Conservation (phyloP, 2,113 vertebrate species). For the Pristiophorus japonicus region DNA sequence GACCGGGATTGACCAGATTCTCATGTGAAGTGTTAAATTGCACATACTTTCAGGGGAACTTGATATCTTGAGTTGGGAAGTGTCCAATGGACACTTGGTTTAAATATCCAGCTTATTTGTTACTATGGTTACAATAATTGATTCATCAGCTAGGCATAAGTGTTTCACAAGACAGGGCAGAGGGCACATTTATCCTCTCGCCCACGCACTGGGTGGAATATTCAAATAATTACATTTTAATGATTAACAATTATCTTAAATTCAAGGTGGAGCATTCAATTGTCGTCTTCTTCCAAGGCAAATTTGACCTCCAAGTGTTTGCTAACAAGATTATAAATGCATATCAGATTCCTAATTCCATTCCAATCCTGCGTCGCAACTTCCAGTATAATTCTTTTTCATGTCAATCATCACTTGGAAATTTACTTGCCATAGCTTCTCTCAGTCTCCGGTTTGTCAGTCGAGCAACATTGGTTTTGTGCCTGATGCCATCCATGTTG, state of each 20-base stretch:
- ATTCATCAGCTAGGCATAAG: not conserved
- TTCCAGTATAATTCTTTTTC: not conserved
- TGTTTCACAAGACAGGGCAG: not conserved
- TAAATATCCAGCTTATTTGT: not conserved
- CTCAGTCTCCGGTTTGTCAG: not conserved
- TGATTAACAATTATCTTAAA: not conserved
- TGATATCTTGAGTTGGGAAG: not conserved
- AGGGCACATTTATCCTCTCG: not conserved
- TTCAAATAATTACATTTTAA: not conserved
- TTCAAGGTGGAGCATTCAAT: not conserved
- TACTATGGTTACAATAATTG: not conserved
- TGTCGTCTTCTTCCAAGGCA: not conserved
- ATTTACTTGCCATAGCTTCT: not conserved
- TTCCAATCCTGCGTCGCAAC: not conserved
- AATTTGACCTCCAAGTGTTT: not conserved
- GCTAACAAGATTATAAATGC: not conserved
- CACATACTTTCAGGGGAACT: not conserved
- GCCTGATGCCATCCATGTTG: not conserved
- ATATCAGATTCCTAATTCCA: not conserved
- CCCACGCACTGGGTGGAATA: not conserved
- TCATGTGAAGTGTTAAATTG: conserved; percentile 6
- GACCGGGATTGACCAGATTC: not conserved
- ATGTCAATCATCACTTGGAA: not conserved
- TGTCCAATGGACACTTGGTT: not conserved
- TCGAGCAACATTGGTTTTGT: not conserved